Base-by-base conservation (phyloP, 64 coral and sea anemone genomes). In the Platygyra sinensis region DNA sequence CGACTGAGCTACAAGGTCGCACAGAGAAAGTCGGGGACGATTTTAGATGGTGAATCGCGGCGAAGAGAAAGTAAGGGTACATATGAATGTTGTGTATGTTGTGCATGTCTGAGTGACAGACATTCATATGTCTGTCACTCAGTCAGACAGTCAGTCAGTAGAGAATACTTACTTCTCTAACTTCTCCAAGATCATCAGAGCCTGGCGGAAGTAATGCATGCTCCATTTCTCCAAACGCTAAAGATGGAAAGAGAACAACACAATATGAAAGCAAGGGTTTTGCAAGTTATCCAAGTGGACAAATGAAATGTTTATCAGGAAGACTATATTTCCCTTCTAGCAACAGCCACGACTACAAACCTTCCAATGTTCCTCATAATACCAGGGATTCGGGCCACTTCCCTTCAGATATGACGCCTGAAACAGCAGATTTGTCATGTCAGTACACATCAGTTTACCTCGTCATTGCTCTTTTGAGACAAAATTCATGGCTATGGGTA, bases 321-420 rank as follows among this genome's bases (percentile, higher is more conserved):
- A 5, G 42, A 46, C 0, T 8, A 46, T 46, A 46, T 5, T 7
- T 36, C 33, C 3, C 33, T 36, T 36, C 33, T 36, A 8, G 7
- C 42, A 46, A 46, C 42, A 46, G 42, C 5, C 7, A 62, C 24
- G 33, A 73, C 61, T 32, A 80, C 74, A 31, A 67, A 99, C 97
- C 97, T 91, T 99, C 97, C 97, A 96, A 27, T 99, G 97, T 55
- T 90, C 91, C 82, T 95, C 91, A 75, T 96, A 99, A 77, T 86
- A 91, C 97, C 97, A 99, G 30, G 94, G 94, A 51, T 80, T 91
- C 7, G 79, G 82, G 22, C 74, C 94, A 80, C 72, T 69, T 20
- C 50, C 74, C 80, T 96, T 90, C 55, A 96, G 75, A 60, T 87
- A 96, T 4, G 83, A 82, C 72, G 95, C 95, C 95, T 96, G 50